Conservation (phyloP, 2,888 invertebrate species). For the Drepana falcataria region DNA sequence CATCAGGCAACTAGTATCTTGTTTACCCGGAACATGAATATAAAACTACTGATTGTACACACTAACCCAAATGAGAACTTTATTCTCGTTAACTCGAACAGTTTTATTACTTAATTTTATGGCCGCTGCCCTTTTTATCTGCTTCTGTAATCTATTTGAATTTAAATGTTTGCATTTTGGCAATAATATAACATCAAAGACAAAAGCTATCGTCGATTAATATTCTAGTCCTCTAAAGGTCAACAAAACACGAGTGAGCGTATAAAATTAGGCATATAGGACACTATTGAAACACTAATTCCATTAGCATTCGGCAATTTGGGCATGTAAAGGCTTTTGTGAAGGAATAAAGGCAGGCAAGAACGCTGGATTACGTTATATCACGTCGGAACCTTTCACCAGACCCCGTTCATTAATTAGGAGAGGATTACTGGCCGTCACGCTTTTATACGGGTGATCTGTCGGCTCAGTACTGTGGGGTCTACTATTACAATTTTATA, state of each 20-base stretch:
- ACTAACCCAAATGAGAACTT: no score
- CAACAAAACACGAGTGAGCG: no score
- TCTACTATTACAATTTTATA: conserved; percentile 12
- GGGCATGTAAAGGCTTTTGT: conserved; percentile 5
- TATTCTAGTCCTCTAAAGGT: no score
- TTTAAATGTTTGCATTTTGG: not conserved
- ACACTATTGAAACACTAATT: not conserved
- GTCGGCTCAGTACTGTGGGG: conserved; percentile 17
- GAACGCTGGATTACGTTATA: conserved; percentile 27
- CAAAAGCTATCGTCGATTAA: not conserved
- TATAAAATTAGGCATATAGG: not conserved
- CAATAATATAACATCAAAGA: no score
- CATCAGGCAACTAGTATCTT: not conserved
- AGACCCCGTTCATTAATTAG: conserved; percentile 40
- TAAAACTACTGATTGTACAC: not conserved
- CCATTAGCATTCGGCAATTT: conserved; percentile 3
- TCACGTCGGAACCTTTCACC: conserved; percentile 25
- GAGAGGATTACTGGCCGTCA: conserved; percentile 33
- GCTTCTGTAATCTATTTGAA: not conserved
- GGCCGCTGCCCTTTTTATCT: no score
- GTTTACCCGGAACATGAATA: not conserved
- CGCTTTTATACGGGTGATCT: conserved; percentile 34
- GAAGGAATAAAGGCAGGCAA: conserved; percentile 9
- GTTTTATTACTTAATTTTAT: no score
- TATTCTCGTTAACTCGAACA: no score